Evolutionary conservation across 1,140 invertebrate species (phyloP), one percentile per base, ranked within the genome.

Genomic region (Riptortus pedestris): DNA sequence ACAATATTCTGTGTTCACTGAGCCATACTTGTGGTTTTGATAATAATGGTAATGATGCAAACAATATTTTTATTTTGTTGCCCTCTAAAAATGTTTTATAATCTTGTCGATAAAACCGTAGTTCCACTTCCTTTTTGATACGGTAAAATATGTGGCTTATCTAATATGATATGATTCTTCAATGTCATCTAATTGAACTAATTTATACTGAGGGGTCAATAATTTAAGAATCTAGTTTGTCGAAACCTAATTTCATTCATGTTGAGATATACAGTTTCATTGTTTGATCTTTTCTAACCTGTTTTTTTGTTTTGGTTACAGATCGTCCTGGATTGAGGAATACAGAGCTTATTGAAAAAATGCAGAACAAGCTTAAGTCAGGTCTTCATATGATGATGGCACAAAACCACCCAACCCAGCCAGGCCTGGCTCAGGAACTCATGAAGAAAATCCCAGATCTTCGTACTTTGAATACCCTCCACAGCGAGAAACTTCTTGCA

Each of bases 391-490:
- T 85, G n/a, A 84, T 94, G 18, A 81, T 96, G 43, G 80, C 78
- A n/a, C 87, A 90, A 71, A 92, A 91, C 72, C 90, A 94, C 75
- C 87, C 83, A 26, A 83, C 82, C 69, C 83, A 86, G 71, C 83
- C 85, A 0, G 84, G 86, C 60, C 85, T 96, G 62, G 81, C 92
- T 61, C 80, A 85, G 57, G 91, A 96, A 73, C 74, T 97, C 66
- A 83, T 96, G 76, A 92, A 92, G 74, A 96, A 95, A 70, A 89
- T 96, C 63, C 93, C 93, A 1, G 95, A 98, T 77, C 79, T 98
- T 67, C 81, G 93, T 66, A 97, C 94, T 0, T 77, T 97, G 43
- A 97, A 96, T 77, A 96, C 93, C 2, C 80, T 98, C 12, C 95
- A 97, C 73, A 95, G 93, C 0, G 95, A 97, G 73, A 97, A 97